These are phyloP conservation scores for Coreoperca whiteheadi DNA, from an alignment of 2,113 vertebrate genomes.

Conservation along the genomic window DNA sequence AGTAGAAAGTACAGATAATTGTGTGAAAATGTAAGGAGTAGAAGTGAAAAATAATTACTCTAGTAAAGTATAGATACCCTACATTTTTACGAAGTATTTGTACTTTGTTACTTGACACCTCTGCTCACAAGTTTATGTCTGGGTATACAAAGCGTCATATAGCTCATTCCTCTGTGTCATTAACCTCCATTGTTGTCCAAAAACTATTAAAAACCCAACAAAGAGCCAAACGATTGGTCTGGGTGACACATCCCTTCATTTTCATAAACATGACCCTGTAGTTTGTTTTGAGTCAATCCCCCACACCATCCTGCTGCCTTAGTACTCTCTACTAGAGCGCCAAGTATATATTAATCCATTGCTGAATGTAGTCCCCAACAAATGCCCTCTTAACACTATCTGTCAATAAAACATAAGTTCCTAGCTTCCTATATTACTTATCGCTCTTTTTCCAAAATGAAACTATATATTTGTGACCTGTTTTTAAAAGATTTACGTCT, in stretches of 20 bases:
- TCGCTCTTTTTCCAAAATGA: background rate
- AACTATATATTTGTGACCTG: background rate
- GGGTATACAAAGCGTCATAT: background rate
- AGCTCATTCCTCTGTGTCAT: background rate
- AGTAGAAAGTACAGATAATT: no score
- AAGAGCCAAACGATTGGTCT: background rate
- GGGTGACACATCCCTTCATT: background rate
- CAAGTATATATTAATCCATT: background rate
- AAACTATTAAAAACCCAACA: background rate
- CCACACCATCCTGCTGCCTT: background rate
- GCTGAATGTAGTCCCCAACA: background rate
- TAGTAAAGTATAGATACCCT: no score
- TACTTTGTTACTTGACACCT: no score
- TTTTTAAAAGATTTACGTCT: background rate
- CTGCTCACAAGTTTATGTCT: no score
- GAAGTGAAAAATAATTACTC: no score
- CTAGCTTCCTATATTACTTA: background rate
- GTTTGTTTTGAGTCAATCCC: background rate
- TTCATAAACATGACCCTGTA: conserved; percentile 6
- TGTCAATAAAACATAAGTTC: background rate
- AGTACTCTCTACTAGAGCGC: background rate
- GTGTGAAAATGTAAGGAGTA: no score
- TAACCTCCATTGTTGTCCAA: background rate
- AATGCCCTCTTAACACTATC: background rate
- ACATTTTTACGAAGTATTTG: no score